Evolutionary conservation across 1,140 invertebrate species (phyloP).

Genomic region (Anagrus nilaparvatae): DNA sequence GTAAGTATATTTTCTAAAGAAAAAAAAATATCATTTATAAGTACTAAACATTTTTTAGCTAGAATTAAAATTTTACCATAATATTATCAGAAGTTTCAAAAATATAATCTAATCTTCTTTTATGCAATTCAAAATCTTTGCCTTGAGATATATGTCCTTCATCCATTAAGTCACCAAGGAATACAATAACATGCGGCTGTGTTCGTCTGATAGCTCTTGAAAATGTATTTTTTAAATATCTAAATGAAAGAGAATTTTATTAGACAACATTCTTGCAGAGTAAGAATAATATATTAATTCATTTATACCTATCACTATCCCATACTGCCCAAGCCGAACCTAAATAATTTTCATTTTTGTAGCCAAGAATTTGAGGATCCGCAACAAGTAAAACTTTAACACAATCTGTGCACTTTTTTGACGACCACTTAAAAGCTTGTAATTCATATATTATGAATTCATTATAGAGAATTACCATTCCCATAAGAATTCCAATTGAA

Average conservation of each 20-base stretch:
- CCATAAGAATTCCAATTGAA: conserved; percentile 23
- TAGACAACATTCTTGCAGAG: neutral
- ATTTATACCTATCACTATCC: conserved; percentile 69
- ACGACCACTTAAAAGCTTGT: conserved; percentile 47
- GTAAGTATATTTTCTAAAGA: conserved; percentile 70
- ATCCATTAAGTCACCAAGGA: conserved; percentile 86
- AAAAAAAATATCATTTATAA: conserved; percentile 11
- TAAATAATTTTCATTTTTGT: conserved; percentile 53
- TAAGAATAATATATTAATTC: conserved; percentile 33
- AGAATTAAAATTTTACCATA: conserved; percentile 36
- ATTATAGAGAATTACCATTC: conserved; percentile 41
- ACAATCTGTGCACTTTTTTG: conserved; percentile 48
- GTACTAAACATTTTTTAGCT: conserved; percentile 1
- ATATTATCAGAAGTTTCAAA: conserved; percentile 50
- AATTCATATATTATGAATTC: conserved; percentile 47
- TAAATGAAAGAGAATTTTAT: conserved; percentile 33
- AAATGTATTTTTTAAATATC: conserved; percentile 75
- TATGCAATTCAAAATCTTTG: conserved; percentile 59
- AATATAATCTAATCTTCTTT: conserved; percentile 58
- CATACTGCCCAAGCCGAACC: conserved; percentile 51
- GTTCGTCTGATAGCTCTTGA: conserved; percentile 55
- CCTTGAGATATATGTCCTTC: conserved; percentile 72
- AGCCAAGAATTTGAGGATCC: conserved; percentile 86
- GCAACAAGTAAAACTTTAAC: conserved; percentile 71
- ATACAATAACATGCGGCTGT: conserved; percentile 78